Base-by-base conservation (phyloP, 2,113 vertebrate genomes). In the Sclerurus mexicanus region DNA sequence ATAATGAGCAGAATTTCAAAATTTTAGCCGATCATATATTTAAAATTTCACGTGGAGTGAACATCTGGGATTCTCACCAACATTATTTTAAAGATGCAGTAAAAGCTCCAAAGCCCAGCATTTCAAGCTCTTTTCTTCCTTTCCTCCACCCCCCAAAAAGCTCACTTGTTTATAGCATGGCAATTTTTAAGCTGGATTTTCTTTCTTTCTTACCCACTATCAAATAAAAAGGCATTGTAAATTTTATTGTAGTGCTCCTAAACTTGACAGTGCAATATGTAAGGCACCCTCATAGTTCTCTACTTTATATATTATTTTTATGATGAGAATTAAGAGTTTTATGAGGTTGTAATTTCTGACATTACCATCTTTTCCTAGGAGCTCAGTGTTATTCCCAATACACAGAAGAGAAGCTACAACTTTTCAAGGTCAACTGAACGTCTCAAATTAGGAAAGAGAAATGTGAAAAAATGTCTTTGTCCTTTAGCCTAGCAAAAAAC, bases 261-360 rank as follows among this genome's bases (percentile, higher is more conserved):
- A 98, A 97, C 94, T 95, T 98, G 97, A 96, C 95, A 98, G 81
- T 85, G 96, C 94, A 98, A 95, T 97, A 97, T 97, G 97, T 47
- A 97, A 98, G 96, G 96, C 89, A 96, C 89, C 96, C 96, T 97
- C 94, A 96, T 83, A 97, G 95, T 97, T 97, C 97, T 93, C 96
- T 93, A 97, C 97, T 98, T 98, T 98, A 98, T 98, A 98, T 98
- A 98, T 98, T 98, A 98, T 97, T 98, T 98, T 98, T 98, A 98
- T 97, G 94, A 93, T 76, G 87, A 96, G 96, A 98, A 98, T 98
- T 98, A 98, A 98, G 95, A 85, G 75, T 89, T 98, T 98, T 98
- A 98, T 95, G 97, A 96, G 96, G 97, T 96, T 96, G 68, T 98
- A 98, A 98, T 98, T 98, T 97, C 97, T 98, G 97, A 97, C 92